Conservation (phyloP, 2,113 vertebrate genomes). For the Labeo rohita region DNA sequence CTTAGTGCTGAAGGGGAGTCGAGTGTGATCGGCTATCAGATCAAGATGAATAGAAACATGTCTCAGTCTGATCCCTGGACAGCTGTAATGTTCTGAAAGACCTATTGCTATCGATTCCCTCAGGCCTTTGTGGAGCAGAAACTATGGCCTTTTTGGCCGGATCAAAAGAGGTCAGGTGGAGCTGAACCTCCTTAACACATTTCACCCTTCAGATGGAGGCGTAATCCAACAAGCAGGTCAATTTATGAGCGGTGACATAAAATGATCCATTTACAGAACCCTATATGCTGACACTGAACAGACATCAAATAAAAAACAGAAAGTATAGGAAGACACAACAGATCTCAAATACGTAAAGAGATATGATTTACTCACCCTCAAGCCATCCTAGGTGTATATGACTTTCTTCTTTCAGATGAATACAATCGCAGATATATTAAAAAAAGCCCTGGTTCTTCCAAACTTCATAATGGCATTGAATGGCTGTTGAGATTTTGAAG, state of each 20-base stretch:
- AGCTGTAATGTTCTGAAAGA: constrained; percentile 17
- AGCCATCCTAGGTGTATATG: no score
- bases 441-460: no score
- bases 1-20: not conserved
- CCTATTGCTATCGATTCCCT: constrained; percentile 9
- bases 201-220: not conserved
- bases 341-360: not conserved
- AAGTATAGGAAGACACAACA: not conserved
- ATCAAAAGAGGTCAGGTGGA: constrained; percentile 23
- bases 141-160: not conserved
- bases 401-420: no score
- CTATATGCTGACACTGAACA: not conserved
- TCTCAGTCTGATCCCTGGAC: constrained; percentile 24
- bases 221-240: constrained; percentile 10
- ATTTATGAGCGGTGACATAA: constrained; percentile 12
- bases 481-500: no score
- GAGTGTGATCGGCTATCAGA: not conserved
- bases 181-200: constrained; percentile 15
- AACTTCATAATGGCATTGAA: no score
- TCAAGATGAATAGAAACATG: constrained; percentile 20
- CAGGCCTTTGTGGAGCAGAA: constrained; percentile 6
- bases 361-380: no score
- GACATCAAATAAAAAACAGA: not conserved
- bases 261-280: not conserved
- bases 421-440: no score